Evolutionary conservation across 2,113 vertebrate species (phyloP).

Genomic region (Suncus etruscus): DNA sequence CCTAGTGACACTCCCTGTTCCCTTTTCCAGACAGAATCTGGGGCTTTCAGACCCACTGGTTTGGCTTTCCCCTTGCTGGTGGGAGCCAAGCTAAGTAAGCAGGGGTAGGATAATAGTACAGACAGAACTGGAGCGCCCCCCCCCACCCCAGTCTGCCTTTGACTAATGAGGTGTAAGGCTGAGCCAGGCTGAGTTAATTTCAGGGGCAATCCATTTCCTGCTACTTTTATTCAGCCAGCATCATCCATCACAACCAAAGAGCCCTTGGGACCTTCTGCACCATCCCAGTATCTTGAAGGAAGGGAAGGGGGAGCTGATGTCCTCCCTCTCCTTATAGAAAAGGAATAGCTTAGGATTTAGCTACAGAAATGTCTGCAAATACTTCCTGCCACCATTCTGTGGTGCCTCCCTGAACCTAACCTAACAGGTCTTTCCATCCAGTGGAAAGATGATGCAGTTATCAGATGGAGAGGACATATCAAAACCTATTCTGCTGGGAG

Average conservation of each 20-base stretch:
- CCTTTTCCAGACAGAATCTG: neutral
- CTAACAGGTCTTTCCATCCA: neutral
- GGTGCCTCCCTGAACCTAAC: too few species aligned
- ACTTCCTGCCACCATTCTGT: neutral
- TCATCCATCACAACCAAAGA: conserved; percentile 11
- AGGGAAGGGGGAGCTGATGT: neutral
- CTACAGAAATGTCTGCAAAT: neutral
- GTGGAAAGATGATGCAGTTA: conserved; percentile 48
- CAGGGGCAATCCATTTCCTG: conserved; percentile 42
- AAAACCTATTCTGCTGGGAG: conserved; percentile 69
- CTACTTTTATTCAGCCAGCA: conserved; percentile 24
- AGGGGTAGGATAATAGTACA: neutral
- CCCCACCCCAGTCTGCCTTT: neutral
- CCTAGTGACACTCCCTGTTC: neutral
- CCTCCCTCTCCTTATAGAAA: neutral
- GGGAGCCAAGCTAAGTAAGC: neutral
- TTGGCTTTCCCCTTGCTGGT: neutral
- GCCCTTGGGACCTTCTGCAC: neutral
- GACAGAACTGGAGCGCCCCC: neutral
- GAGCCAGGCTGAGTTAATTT: conserved; percentile 5
- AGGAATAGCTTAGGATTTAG: neutral
- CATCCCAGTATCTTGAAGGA: neutral
- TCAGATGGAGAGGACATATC: conserved; percentile 28
- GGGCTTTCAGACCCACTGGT: neutral
- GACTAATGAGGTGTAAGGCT: conserved; percentile 25